Evolutionary conservation across 2,888 invertebrate genomes (phyloP), one percentile per base, ranked within the genome.

Genomic region (Hyppa rectilinea): DNA sequence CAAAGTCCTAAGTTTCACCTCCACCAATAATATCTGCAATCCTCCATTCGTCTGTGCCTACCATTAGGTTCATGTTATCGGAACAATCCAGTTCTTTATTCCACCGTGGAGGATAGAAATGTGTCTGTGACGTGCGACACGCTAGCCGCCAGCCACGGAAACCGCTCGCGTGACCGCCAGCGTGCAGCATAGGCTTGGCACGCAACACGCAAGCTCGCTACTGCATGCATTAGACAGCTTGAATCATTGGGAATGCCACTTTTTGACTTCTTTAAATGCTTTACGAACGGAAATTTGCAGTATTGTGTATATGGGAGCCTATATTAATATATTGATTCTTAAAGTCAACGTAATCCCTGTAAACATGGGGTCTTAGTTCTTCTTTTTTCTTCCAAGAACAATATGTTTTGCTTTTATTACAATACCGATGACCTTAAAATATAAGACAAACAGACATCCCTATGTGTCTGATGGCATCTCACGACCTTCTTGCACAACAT

Each of bases 51-150:
- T 68, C 69, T 69, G 69, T 71, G 81, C 71, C 72, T 70, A 79
- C 65, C 76, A 73, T 81, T 56, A 77, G 71, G 59, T 78, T 72
- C 23, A 43, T 56, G 78, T 84, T 85, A 85, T 85, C 84, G 77
- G 75, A 80, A 78, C 75, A 75, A 78, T 76, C 76, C 75, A 76
- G 79, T 84, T 79, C 69, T 84, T 81, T 84, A 84, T 81, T 80
- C 71, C 68, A 78, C 74, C 75, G 81, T 77, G 66, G 85, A 80
- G 87, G 87, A 86, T 87, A 85, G 87, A 88, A 89, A 90, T 90
- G 89, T 87, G 90, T 83, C 88, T 84, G 85, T 90, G 87, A 85
- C 90, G 91, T 90, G 92, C 71, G 56, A 75, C 92, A 92, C 91
- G 80, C 80, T 68, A 80, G 31, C 78, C n/a, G 87, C 87, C 62